Base-by-base conservation (phyloP, 2,797 vertebrate species). In the Muraenolepis orangiensis region DNA sequence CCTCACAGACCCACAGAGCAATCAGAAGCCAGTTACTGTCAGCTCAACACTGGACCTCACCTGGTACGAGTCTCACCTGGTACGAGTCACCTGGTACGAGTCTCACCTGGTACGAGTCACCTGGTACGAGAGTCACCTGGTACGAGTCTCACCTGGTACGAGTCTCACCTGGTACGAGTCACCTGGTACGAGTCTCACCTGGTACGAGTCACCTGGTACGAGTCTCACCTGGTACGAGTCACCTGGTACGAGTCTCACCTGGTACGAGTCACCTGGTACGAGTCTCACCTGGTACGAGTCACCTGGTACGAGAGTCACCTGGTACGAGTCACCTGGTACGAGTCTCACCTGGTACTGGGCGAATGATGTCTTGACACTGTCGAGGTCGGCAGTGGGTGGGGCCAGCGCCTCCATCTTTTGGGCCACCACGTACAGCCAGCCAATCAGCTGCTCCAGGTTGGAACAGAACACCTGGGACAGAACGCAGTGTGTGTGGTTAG, bases 391-490 rank as follows among this genome's bases (percentile, higher is more conserved):
- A 3, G 83, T 76, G 38, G 93, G 90, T 0, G 92, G 88, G 66
- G 87, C 82, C 84, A 94, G 89, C 75, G 87, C 82, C 76, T 93
- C 82, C 0, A 93, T 89, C 82, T 90, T 79, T 12, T 95, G 92
- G 0, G 87, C 93, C 0, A 96, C 76, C 0, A 38, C 72, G 76
- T 95, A 93, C 38, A 99, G 92, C 95, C 94, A 97, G 26, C 31
- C 71, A 79, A 97, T 95, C 28, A 98, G 94, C 86, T 95, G 91
- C 80, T 96, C 93, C 79, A 99, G 91, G 82, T 96, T 95, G 84
- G 90, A 92, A 85, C 95, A 96, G 84, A 99, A 98, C 28, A 88
- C 87, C 97, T 99, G 80, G 20, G 26, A 80, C 75, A 69, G 18
- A 28, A 66, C 69, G 16, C 28, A 30, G n/a, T n/a, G n/a, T n/a